Evolutionary conservation across 1,140 invertebrate genomes (phyloP).

Genomic region (Anastatus disparis): DNA sequence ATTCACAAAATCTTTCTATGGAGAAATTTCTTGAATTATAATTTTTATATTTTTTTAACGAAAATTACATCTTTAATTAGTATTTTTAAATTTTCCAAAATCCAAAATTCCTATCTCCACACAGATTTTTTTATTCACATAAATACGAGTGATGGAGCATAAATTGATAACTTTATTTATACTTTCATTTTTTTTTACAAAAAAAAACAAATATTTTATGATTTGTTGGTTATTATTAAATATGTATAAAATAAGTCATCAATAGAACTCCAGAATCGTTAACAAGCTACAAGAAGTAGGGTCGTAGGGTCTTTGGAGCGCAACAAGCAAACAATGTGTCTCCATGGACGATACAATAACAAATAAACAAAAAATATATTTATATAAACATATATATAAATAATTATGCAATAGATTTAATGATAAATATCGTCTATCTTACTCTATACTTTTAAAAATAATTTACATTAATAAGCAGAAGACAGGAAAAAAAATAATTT

Average conservation of each 20-base stretch:
- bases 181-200: neutral
- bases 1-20: neutral
- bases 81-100: neutral
- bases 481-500: conserved; percentile 19
- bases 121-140: conserved; percentile 6
- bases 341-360: conserved; percentile 26
- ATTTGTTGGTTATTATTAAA: neutral
- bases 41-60: too few relatives aligned
- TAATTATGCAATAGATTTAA: conserved; percentile 24
- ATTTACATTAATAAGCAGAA: conserved; percentile 34
- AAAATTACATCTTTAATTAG: neutral
- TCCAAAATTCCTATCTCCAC: conserved; percentile 1
- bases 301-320: conserved; percentile 33
- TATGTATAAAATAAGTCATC: neutral
- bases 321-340: conserved; percentile 16
- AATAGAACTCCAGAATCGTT: neutral
- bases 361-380: too few relatives aligned
- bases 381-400: too few relatives aligned
- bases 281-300: conserved; percentile 23
- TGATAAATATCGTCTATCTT: conserved; percentile 28
- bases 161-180: conserved; percentile 13
- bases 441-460: conserved; percentile 29
- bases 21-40: neutral
- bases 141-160: neutral
- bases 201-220: neutral